Evolutionary conservation across 2,113 vertebrate genomes (phyloP), one percentile per base, ranked within the genome.

Genomic region (Genyomyrus donnyi): DNA sequence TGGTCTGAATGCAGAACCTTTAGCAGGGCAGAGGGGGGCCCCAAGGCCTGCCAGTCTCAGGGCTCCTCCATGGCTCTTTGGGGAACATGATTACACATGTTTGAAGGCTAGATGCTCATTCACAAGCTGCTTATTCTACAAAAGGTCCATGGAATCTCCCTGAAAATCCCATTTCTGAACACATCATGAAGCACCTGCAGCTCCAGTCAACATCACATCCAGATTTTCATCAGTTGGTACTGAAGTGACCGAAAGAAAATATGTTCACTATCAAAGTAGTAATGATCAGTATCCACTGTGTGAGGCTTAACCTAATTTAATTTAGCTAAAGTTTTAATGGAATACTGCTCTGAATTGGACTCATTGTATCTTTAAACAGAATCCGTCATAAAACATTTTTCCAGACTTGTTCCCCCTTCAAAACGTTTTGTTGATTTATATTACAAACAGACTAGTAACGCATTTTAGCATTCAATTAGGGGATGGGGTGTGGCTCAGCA

Each of bases 81-180:
- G 87, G 24, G 86, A 84, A 58, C 88, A 62, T 91, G 91, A 89
- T 90, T 90, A 90, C 91, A 84, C 77, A 86, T 84, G 83, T 45
- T 85, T 88, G 52, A 80, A 42, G 84, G 86, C 35, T 70, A 87
- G 88, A 13, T 56, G 56, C 80, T 31, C 80, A 85, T 89, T 70
- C 58, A 39, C 53, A 84, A 90, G 91, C 90, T 85, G 92, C 90
- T 88, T 88, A 89, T 85, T 49, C 92, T 91, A 91, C 39, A 93
- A 93, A 89, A 91, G 91, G 88, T 89, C 92, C 93, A 93, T 89
- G 93, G 91, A 91, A 92, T 92, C 93, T 94, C 93, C 92, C 91
- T 91, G 88, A 77, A 84, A 90, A 92, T 89, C 85, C 91, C 89
- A 88, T 88, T 89, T 90, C 88, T 90, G 91, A 90, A 91, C 91